Conservation (phyloP, 2,113 vertebrate genomes). For the Calyptomena viridis region DNA sequence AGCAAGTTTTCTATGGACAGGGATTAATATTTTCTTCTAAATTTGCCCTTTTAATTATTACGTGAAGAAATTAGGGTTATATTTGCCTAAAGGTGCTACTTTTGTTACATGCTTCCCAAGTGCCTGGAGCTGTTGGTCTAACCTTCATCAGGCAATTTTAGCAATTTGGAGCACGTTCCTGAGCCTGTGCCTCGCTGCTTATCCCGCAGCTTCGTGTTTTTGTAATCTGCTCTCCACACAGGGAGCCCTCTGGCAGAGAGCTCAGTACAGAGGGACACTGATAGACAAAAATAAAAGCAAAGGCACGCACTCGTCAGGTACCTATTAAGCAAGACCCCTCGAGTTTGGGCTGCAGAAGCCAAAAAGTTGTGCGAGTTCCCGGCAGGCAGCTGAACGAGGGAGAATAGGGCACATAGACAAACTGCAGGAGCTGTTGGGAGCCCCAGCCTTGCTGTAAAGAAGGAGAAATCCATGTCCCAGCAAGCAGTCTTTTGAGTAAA, state of each 20-base stretch:
- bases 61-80: neutral
- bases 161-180: neutral
- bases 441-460: neutral
- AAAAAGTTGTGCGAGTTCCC: rapidly evolving
- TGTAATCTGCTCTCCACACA: rapidly evolving
- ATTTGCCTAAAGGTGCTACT: neutral
- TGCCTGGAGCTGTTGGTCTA: neutral
- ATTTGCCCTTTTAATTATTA: neutral
- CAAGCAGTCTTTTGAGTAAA: rapidly evolving
- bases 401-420: neutral
- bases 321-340: neutral
- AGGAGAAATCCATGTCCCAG: neutral
- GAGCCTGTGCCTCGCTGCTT: neutral
- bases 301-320: neutral
- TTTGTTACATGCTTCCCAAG: neutral
- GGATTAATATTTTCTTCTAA: neutral
- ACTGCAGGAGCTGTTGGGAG: rapidly evolving
- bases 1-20: neutral
- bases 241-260: neutral
- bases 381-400: neutral
- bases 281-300: neutral
- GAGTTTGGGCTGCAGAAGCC: neutral
- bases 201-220: rapidly evolving
- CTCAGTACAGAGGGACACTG: neutral
- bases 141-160: neutral